Conservation (phyloP, 2,888 invertebrate species). For the Scaptodrosophila latifasciaeformis region DNA sequence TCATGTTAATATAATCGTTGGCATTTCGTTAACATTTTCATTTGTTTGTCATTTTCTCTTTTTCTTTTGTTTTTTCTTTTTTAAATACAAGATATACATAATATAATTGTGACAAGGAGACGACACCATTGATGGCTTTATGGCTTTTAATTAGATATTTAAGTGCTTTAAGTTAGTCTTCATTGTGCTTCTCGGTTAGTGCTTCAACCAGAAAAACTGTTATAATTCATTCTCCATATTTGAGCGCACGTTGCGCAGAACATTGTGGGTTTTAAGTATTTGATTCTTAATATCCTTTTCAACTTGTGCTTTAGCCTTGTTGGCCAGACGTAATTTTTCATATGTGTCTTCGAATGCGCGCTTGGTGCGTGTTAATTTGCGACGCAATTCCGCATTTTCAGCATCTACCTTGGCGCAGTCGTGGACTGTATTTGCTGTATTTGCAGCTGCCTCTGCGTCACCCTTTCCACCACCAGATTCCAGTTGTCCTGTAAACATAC, state of each 20-base stretch:
- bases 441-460: conserved; percentile 8
- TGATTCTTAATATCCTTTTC: conserved; percentile 89
- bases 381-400: conserved; percentile 84
- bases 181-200: no score
- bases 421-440: conserved; percentile 40
- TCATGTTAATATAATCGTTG: conserved; percentile 14
- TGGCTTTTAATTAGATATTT: no score
- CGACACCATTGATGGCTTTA: no score
- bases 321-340: conserved; percentile 84
- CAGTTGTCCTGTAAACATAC: conserved; percentile 14
- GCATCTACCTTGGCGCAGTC: conserved; percentile 77
- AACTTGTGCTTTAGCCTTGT: conserved; percentile 86
- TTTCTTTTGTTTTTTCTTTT: no score
- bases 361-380: conserved; percentile 82
- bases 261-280: conserved; percentile 86
- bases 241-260: conserved; percentile 84
- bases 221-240: conserved; percentile 79
- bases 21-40: neutral
- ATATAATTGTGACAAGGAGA: no score
- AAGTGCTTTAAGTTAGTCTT: no score
- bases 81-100: no score
- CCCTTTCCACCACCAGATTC: conserved; percentile 8
- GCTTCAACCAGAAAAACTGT: conserved; percentile 41
- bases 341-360: conserved; percentile 86
- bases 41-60: no score